These are phyloP conservation scores for Sarcophaga rosellei DNA, from an alignment of 2,888 invertebrate genomes.

Conservation along the genomic window DNA sequence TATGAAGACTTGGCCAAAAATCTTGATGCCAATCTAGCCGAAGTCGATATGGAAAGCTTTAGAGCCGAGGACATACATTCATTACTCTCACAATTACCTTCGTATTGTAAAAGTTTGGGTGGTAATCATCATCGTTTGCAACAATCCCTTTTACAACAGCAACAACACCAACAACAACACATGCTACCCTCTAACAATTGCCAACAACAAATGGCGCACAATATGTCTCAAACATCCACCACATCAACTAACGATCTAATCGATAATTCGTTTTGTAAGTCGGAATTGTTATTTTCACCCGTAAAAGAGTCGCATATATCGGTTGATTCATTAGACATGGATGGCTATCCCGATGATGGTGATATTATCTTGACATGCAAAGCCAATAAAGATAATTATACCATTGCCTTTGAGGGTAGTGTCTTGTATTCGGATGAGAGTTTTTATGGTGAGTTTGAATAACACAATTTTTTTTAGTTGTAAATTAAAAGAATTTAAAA, in stretches of 20 bases:
- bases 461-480: not conserved
- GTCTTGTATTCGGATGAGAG: conserved; percentile 93
- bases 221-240: conserved; percentile 77
- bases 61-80: conserved; percentile 95
- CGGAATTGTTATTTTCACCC: conserved; percentile 94
- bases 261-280: conserved; percentile 95
- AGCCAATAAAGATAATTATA: conserved; percentile 96
- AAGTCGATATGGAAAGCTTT: conserved; percentile 97
- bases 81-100: conserved; percentile 89
- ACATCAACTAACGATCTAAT: conserved; percentile 85
- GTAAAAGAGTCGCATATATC: conserved; percentile 92
- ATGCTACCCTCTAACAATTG: conserved; percentile 72
- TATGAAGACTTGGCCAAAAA: conserved; percentile 93
- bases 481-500: not conserved
- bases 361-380: conserved; percentile 95
- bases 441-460: conserved; percentile 83
- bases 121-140: conserved; percentile 76
- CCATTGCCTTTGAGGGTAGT: conserved; percentile 96
- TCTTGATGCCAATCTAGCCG: conserved; percentile 95
- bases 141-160: conserved; percentile 74
- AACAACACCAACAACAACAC: conserved; percentile 69
- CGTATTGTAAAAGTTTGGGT: conserved; percentile 85
- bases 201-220: conserved; percentile 70
- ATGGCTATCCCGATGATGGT: conserved; percentile 87
- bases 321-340: conserved; percentile 95